A percentile compares a stretch with the other conserved stretches of the same genome.
Conservation (phyloP, 2,888 invertebrate species). For the Actias luna region DNA sequence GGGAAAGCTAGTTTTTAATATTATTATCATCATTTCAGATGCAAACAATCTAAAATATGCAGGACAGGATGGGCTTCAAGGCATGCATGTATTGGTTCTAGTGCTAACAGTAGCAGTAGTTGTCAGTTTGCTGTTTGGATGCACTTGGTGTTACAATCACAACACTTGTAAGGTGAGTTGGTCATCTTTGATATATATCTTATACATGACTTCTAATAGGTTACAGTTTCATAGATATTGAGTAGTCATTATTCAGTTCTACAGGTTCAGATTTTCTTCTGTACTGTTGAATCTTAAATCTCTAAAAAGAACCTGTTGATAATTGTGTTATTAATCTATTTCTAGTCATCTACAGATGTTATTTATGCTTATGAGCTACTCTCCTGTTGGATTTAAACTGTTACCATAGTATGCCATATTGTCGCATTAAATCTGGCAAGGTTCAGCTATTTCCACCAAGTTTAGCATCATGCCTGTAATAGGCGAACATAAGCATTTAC, state of each 20-base stretch:
- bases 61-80: constrained; percentile 54
- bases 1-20: not conserved
- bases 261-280: not conserved
- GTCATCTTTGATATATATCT: constrained; percentile 12
- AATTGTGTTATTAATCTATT: no score
- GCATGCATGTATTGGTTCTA: constrained; percentile 59
- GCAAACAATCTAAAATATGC: constrained; percentile 30
- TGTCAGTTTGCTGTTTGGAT: constrained; percentile 67
- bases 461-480: no score
- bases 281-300: not conserved
- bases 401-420: no score
- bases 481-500: no score
- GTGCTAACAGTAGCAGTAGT: constrained; percentile 70
- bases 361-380: no score
- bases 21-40: not conserved
- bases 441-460: no score
- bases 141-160: constrained; percentile 77
- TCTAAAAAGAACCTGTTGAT: no score
- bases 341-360: no score
- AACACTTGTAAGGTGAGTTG: constrained; percentile 72
- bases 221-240: not conserved
- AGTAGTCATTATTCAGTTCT: not conserved
- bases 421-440: no score
- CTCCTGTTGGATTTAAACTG: no score
- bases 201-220: not conserved